Evolutionary conservation across 2,888 invertebrate genomes (phyloP).

Genomic region (Cancer borealis): DNA sequence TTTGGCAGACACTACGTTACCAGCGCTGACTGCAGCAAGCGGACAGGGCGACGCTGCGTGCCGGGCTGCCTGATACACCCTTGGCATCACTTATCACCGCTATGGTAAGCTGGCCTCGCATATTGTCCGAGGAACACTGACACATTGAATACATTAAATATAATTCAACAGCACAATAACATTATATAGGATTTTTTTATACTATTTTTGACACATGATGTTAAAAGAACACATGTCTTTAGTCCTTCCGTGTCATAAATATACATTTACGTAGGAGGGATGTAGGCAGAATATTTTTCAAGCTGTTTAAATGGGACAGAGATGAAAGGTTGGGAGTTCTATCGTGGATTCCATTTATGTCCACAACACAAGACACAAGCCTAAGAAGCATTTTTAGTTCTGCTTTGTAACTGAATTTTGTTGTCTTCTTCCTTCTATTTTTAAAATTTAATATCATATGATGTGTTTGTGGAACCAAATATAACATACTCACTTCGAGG

Average conservation of each 20-base stretch:
- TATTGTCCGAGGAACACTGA: neutral
- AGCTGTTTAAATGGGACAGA: neutral
- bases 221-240: too few species aligned
- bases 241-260: too few species aligned
- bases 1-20: neutral
- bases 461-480: neutral
- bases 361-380: neutral
- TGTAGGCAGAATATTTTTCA: too few species aligned
- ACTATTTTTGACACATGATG: too few species aligned
- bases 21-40: neutral
- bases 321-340: neutral
- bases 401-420: neutral
- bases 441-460: neutral
- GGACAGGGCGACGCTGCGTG: neutral
- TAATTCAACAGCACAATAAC: neutral
- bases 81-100: neutral
- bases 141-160: neutral
- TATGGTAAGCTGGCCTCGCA: neutral
- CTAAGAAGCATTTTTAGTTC: neutral
- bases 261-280: too few species aligned
- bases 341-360: neutral
- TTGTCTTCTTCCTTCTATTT: neutral
- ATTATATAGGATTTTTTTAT: neutral
- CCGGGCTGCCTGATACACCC: neutral
- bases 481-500: neutral